phyloP scores from a whole-genome alignment of 2,113 vertebrate genomes.

The Tretioscincus oriximinensis region DNA sequence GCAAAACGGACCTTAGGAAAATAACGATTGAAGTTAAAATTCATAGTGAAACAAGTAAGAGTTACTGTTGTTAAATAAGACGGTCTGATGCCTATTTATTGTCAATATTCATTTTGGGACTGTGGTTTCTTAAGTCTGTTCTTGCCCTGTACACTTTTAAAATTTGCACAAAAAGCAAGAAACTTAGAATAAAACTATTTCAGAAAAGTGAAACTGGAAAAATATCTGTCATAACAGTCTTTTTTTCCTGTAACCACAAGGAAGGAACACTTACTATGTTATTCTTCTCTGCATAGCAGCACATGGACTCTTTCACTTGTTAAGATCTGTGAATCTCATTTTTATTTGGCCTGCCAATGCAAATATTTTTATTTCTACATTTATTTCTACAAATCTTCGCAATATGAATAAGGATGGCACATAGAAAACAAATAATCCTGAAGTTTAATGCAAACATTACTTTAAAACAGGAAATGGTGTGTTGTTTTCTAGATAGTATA shows the following conservation, averaged over 20 bases:
- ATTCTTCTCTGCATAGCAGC: not conserved
- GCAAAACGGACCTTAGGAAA: no score
- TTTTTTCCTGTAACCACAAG: not conserved
- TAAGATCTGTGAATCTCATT: conserved; percentile 14
- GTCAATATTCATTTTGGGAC: no score
- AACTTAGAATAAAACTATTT: not conserved
- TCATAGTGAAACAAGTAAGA: not conserved
- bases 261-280: conserved; percentile 1
- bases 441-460: not conserved
- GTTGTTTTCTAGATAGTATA: not conserved
- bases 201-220: not conserved
- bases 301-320: not conserved
- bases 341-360: conserved; percentile 8
- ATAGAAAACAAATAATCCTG: not conserved
- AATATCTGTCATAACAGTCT: not conserved
- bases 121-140: not conserved
- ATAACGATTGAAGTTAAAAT: not conserved
- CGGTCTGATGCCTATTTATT: not conserved
- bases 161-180: not conserved
- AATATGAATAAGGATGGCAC: not conserved
- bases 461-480: not conserved
- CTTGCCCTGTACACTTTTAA: not conserved
- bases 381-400: not conserved
- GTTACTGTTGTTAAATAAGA: not conserved
- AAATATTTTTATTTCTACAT: conserved; percentile 8